Conservation (phyloP, 2,888 invertebrate species). For the Aspidiotus rigidus region DNA sequence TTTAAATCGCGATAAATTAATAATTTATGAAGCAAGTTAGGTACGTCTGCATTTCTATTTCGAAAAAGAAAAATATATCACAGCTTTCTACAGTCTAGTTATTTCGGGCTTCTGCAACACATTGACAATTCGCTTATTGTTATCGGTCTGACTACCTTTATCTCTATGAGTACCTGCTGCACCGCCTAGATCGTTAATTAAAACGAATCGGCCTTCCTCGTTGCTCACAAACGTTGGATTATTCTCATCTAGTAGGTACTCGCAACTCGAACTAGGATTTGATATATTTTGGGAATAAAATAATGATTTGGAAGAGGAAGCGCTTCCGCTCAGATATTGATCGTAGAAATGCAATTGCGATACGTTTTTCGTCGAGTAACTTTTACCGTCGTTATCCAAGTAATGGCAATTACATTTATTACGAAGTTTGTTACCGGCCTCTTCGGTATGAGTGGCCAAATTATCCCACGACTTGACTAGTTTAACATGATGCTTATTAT, state of each 20-base stretch:
- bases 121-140: conserved; percentile 37
- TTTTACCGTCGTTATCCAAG: conserved; percentile 30
- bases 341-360: conserved; percentile 18
- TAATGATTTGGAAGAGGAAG: conserved; percentile 72
- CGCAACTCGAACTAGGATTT: conserved; percentile 62
- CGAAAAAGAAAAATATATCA: too few species aligned
- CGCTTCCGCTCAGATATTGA: conserved; percentile 43
- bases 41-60: too few species aligned
- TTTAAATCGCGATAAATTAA: too few species aligned
- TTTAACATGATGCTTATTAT: conserved; percentile 49
- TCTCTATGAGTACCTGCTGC: conserved; percentile 35
- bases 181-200: conserved; percentile 30
- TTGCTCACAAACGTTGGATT: conserved; percentile 31
- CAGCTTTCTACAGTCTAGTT: conserved; percentile 39
- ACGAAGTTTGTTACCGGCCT: conserved; percentile 56
- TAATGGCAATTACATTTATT: conserved; percentile 24
- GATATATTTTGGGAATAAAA: conserved; percentile 56
- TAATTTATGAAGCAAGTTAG: too few species aligned
- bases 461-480: conserved; percentile 82
- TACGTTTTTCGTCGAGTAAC: conserved; percentile 31
- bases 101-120: conserved; percentile 40
- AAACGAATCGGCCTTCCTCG: conserved; percentile 36
- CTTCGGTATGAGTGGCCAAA: conserved; percentile 47
- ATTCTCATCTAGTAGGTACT: conserved; percentile 47
- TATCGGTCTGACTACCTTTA: conserved; percentile 41